These are phyloP conservation scores for Saccopteryx leptura DNA, from an alignment of 2,113 vertebrate species.

Conservation along the genomic window DNA sequence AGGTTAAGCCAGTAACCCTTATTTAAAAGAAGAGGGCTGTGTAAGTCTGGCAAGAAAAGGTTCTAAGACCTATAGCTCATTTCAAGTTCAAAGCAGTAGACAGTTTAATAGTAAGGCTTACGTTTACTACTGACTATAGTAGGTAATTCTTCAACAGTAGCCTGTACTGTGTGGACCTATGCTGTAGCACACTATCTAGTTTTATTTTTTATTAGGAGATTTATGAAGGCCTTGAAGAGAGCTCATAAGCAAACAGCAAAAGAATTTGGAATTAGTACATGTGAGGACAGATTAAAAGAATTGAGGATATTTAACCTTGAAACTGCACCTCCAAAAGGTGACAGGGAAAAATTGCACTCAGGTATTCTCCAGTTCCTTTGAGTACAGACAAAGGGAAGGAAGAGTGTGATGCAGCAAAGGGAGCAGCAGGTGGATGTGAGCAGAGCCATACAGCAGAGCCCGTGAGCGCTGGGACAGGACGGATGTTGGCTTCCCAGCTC, in stretches of 20 bases:
- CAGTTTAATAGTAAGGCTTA: neutral
- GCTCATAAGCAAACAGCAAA: neutral
- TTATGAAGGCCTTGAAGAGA: neutral
- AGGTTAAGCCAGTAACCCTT: neutral
- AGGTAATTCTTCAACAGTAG: neutral
- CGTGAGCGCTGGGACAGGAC: neutral
- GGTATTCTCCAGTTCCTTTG: conserved; percentile 58
- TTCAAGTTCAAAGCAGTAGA: neutral
- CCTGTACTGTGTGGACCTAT: neutral
- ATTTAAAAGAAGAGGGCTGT: neutral
- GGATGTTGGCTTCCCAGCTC: neutral
- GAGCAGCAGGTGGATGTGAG: neutral
- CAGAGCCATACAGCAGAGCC: neutral
- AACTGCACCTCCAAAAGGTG: conserved; percentile 20
- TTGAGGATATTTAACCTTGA: conserved; percentile 38
- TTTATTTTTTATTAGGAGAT: conserved; percentile 19
- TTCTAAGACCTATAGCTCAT: neutral
- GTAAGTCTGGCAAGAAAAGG: neutral
- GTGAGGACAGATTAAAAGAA: conserved; percentile 46
- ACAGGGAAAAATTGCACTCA: conserved; percentile 55
- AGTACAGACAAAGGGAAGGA: conserved; percentile 41
- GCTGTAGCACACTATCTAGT: neutral
- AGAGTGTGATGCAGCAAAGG: neutral
- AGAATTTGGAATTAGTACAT: conserved; percentile 3
- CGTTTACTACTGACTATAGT: neutral